These are phyloP conservation scores for Melangyna quadrimaculata DNA, from an alignment of 2,888 invertebrate genomes.

Conservation along the genomic window DNA sequence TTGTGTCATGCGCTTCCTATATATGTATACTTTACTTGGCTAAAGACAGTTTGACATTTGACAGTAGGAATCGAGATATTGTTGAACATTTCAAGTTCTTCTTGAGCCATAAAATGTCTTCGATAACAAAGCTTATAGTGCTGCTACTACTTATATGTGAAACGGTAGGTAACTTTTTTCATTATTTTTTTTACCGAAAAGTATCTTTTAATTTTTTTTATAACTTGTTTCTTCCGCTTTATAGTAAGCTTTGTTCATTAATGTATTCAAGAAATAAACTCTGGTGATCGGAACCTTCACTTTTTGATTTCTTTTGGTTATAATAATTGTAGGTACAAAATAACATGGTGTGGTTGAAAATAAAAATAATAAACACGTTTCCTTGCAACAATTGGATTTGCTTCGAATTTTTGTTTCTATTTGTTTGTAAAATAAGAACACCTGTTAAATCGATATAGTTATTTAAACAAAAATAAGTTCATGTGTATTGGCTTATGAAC, in stretches of 20 bases:
- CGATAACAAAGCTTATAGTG: slow-evolving; percentile 32
- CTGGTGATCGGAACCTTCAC: not conserved
- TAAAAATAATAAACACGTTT: slow-evolving; percentile 27
- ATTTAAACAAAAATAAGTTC: slow-evolving; percentile 10
- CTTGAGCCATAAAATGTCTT: slow-evolving; percentile 41
- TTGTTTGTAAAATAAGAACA: slow-evolving; percentile 22
- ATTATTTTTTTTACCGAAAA: not conserved
- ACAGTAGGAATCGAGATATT: slow-evolving; percentile 11
- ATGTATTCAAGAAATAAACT: not conserved
- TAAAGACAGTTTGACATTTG: not conserved
- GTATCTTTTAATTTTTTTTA: not conserved
- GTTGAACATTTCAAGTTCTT: not conserved
- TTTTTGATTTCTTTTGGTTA: not conserved
- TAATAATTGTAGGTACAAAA: not conserved
- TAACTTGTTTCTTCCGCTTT: slow-evolving; percentile 23
- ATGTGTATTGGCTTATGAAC: not conserved
- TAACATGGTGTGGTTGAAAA: slow-evolving; percentile 5
- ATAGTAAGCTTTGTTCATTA: not conserved
- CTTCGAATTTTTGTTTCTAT: slow-evolving; percentile 11
- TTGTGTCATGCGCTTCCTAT: slow-evolving; percentile 26
- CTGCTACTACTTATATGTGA: slow-evolving; percentile 42
- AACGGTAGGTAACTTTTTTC: slow-evolving; percentile 46
- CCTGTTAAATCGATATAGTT: slow-evolving; percentile 25
- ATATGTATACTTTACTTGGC: not conserved
- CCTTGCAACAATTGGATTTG: slow-evolving; percentile 17